Base-by-base conservation (phyloP, 2,888 invertebrate genomes). In the Parelbella ahira region DNA sequence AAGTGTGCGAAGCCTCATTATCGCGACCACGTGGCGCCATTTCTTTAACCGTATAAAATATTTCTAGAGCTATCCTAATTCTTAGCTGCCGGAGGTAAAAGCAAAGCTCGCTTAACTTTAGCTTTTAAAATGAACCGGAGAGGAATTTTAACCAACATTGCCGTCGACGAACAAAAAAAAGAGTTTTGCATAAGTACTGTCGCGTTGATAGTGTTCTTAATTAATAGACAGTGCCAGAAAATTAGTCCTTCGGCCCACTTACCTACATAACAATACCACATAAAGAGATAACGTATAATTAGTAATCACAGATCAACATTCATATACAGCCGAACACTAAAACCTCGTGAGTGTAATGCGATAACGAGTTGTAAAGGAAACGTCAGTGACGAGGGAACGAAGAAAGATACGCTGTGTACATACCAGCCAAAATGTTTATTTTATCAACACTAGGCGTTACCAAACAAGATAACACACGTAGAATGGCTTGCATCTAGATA, bases 381-480 rank as follows among this genome's bases (percentile, higher is more conserved):
- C 18, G 42, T 34, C 34, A 28, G 42, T 28, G 42, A 34, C 33
- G 34, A 28, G 12, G 24, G 61, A 59, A 47, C 53, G 55, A 62
- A 63, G 66, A 66, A 68, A 74, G 69, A 70, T 69, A 60, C 57
- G 20, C 20, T 41, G 33, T 33, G 33, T 54, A 54, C 47, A 58
- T 75, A 76, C 74, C 70, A 61, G 54, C 52, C 50, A 67, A 73
- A 77, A 70, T 61, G 60, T 68, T 66, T 53, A 74, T 72, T 69
- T 79, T 84, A 84, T 84, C 80, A 68, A 57, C 53, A 62, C 65
- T 54, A 24, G 58, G 55, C 65, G 67, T 68, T 60, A 68, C 55
- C 72, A 81, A 78, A 79, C 66, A 74, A 76, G 86, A 87, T 87
- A 86, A 74, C 60, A 54, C 48, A 54, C 47, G 56, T 53, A 60